Percentiles rank a stretch among this genome's conserved stretches.
phyloP scores from a whole-genome alignment of 2,797 vertebrate species.

The Lindbergichthys nudifrons region DNA sequence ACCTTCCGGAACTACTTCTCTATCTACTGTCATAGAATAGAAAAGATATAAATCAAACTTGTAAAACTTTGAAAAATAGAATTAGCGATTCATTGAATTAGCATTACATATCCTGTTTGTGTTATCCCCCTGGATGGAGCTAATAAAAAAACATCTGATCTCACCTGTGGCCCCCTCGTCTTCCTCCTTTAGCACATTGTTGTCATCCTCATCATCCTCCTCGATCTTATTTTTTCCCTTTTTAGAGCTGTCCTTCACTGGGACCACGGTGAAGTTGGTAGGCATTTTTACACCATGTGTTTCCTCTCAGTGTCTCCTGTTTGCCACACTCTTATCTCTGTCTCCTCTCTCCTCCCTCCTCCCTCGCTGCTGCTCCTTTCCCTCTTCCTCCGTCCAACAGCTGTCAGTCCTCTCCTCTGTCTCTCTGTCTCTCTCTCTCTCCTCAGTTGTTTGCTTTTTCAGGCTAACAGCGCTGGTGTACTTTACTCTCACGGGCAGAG shows the following conservation, averaged over 20 bases:
- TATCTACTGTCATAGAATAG: neutral
- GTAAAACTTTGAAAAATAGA: too few species aligned
- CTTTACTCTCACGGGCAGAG: slow-evolving; percentile 44
- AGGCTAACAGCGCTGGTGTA: slow-evolving; percentile 23
- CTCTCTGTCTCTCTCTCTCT: slow-evolving; percentile 11
- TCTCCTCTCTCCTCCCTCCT: slow-evolving; percentile 26
- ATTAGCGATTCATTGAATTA: neutral
- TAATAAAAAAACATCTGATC: slow-evolving; percentile 12
- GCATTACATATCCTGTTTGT: neutral
- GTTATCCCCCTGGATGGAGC: neutral
- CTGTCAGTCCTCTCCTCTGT: slow-evolving; percentile 25
- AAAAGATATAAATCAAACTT: neutral
- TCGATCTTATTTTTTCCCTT: slow-evolving; percentile 54
- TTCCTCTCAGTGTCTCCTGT: slow-evolving; percentile 55
- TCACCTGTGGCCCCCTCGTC: slow-evolving; percentile 74
- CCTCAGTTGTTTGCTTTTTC: slow-evolving; percentile 29
- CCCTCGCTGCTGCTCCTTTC: slow-evolving; percentile 15
- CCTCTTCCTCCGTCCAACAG: slow-evolving; percentile 38
- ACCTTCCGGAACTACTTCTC: slow-evolving; percentile 17
- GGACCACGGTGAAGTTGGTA: slow-evolving; percentile 94
- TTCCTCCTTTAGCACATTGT: slow-evolving; percentile 76
- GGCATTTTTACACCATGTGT: slow-evolving; percentile 89
- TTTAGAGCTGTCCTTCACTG: slow-evolving; percentile 85
- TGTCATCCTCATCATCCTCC: slow-evolving; percentile 73
- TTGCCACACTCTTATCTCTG: slow-evolving; percentile 61